Conservation (phyloP, 2,888 invertebrate genomes). For the Drosophila putrida region DNA sequence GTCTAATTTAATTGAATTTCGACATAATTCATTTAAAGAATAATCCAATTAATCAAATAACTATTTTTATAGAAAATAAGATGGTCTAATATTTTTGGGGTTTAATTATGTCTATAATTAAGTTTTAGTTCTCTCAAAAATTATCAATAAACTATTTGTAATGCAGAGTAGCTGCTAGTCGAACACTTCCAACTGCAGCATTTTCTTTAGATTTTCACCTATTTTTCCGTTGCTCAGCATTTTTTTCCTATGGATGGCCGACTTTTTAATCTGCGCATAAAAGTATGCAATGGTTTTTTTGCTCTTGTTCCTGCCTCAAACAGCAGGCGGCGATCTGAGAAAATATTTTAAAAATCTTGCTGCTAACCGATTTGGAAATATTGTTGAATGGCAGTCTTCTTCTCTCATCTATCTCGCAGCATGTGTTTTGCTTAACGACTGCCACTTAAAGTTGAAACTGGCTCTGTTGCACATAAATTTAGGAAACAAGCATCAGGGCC, state of each 20-base stretch:
- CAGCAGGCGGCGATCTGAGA: conserved; percentile 30
- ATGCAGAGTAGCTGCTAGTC: background rate
- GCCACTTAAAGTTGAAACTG: conserved; percentile 47
- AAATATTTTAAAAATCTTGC: conserved; percentile 14
- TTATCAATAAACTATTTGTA: too few species aligned
- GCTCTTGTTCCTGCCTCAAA: conserved; percentile 3
- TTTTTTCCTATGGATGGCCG: conserved; percentile 20
- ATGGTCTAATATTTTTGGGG: too few species aligned
- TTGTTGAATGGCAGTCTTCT: conserved; percentile 8
- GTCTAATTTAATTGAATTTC: too few species aligned
- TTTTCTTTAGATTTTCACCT: background rate
- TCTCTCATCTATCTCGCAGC: conserved; percentile 43
- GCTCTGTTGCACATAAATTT: conserved; percentile 62
- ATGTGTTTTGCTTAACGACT: conserved; percentile 56
- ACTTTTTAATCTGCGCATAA: conserved; percentile 57
- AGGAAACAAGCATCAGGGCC: conserved; percentile 17
- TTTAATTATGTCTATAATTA: too few species aligned
- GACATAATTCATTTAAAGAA: too few species aligned
- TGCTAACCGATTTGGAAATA: conserved; percentile 42
- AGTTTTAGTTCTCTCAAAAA: too few species aligned
- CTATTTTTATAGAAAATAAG: too few species aligned
- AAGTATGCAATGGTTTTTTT: conserved; percentile 47
- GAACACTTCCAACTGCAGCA: too few species aligned
- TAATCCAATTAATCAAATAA: too few species aligned
- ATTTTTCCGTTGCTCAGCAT: conserved; percentile 17